These are phyloP conservation scores for Gallinago nigripennis DNA, from an alignment of 2,797 vertebrate genomes.

Conservation along the genomic window DNA sequence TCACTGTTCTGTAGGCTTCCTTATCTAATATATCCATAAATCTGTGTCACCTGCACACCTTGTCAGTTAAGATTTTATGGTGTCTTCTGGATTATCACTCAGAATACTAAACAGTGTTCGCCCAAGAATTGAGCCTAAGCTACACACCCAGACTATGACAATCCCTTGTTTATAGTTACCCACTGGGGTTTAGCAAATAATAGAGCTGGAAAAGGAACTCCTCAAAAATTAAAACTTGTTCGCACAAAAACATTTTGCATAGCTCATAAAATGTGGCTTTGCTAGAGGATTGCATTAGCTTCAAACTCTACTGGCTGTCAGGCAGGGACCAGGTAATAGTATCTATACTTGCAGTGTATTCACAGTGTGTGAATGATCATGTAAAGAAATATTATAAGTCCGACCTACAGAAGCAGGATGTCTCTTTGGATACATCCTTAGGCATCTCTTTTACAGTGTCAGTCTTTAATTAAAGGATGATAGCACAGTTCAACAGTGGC, in stretches of 20 bases:
- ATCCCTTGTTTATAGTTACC: neutral
- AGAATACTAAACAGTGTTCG: neutral
- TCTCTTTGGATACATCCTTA: neutral
- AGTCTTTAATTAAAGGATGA: neutral
- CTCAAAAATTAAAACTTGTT: neutral
- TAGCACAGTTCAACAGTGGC: neutral
- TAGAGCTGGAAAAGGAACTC: neutral
- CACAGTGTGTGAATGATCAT: neutral
- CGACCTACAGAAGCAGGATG: neutral
- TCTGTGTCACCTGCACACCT: neutral
- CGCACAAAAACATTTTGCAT: neutral
- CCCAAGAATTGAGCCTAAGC: neutral
- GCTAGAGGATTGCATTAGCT: neutral
- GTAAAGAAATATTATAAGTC: neutral
- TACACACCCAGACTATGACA: neutral
- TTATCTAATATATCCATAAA: neutral
- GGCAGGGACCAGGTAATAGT: neutral
- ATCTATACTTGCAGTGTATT: neutral
- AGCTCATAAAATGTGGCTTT: neutral
- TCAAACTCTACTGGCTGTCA: neutral
- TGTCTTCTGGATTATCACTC: neutral
- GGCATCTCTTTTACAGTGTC: neutral
- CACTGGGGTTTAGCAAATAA: neutral
- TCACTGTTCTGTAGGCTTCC: neutral
- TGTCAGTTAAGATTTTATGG: neutral